These are phyloP conservation scores for Misgurnus mizolepis DNA, from an alignment of 2,113 vertebrate genomes.

Conservation along the genomic window DNA sequence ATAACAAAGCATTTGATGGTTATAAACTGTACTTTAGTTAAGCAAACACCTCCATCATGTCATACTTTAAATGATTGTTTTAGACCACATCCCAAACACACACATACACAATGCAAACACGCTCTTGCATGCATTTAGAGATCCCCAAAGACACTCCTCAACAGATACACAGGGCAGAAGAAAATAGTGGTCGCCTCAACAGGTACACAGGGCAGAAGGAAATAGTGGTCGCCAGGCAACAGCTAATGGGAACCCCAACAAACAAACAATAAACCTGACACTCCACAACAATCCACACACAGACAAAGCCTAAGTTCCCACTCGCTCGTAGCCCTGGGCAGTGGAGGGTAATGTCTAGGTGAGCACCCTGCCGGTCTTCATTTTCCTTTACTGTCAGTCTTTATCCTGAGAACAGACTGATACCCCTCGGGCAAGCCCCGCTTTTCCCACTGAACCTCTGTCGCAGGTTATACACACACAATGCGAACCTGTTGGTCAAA, in stretches of 20 bases:
- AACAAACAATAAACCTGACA: slow-evolving; percentile 56
- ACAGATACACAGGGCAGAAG: background rate
- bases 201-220: slow-evolving; percentile 40
- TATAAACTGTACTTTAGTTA: background rate
- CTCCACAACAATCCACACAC: slow-evolving; percentile 30
- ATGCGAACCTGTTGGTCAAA: slow-evolving; percentile 36
- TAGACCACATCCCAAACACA: background rate
- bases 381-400: slow-evolving; percentile 54
- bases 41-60: background rate
- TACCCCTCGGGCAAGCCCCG: slow-evolving; percentile 46
- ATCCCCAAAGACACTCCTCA: slow-evolving; percentile 28
- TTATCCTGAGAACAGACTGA: slow-evolving; percentile 51
- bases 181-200: background rate
- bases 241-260: slow-evolving; percentile 52
- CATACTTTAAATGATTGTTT: background rate
- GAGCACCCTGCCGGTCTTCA: slow-evolving; percentile 50
- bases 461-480: slow-evolving; percentile 27
- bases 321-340: slow-evolving; percentile 46
- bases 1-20: background rate
- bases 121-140: slow-evolving; percentile 17
- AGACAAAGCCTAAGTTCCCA: slow-evolving; percentile 27
- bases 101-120: background rate
- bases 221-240: slow-evolving; percentile 54
- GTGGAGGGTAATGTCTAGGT: slow-evolving; percentile 47
- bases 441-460: slow-evolving; percentile 37